Base-by-base conservation (phyloP, 2,797 vertebrate genomes). In the Falco peregrinus region DNA sequence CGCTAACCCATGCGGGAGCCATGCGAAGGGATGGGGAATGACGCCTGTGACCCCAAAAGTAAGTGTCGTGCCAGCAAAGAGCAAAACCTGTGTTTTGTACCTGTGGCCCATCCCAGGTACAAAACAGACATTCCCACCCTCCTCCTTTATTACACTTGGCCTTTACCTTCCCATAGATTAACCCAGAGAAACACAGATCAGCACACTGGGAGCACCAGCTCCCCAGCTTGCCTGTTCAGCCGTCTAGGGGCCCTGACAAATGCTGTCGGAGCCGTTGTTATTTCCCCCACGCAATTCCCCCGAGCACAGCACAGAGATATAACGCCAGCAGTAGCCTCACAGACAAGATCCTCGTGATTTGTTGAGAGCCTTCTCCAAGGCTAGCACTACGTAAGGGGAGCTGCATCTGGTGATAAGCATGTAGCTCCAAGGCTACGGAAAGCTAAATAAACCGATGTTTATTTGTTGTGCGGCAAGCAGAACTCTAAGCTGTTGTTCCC, bases 341-440 rank as follows among this genome's bases (percentile, higher is more conserved):
- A 87, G 69, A 87, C 54, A 61, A 94, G 79, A 76, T 65, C 48
- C 26, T 89, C 3, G 0, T 78, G 84, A 83, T 92, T 69, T 90
- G 50, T 76, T 73, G 59, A 87, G 67, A 81, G 47, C 69, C 63
- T 95, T 83, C 80, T 94, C 63, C 87, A 92, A 94, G 84, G 76
- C 59, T 84, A 53, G 47, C 0, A 2, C 35, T 50, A 15, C 0
- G 0, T 70, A 86, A 67, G 19, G 16, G 69, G 73, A 94, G 69
- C 89, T 95, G 92, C 50, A 54, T 63, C 82, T 81, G 79, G 43
- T 2, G 65, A 97, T 89, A 96, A 96, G 73, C 3, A 0, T n/a
- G 48, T 92, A 67, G 92, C 89, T 94, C 76, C 73, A 84, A 92
- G 84, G 90, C 73, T 73, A 37, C 61, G 25, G 67, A 71, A 75